These are phyloP conservation scores for Tenualosa thibaudeaui DNA, from an alignment of 2,797 vertebrate species.

Conservation along the genomic window DNA sequence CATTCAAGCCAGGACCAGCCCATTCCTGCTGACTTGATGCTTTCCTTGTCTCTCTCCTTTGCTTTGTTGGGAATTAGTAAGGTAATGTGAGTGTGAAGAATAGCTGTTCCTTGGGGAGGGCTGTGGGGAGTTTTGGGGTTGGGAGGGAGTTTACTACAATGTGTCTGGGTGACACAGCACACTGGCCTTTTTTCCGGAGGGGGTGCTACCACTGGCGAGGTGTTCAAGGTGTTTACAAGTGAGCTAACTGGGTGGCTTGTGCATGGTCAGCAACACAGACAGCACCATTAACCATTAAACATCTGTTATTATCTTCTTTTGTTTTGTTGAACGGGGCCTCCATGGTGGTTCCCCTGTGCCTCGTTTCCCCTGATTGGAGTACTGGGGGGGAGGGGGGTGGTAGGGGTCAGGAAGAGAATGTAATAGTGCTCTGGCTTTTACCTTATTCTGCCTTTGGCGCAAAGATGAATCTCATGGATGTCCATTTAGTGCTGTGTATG, in stretches of 20 bases:
- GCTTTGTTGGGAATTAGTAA: conserved; percentile 64
- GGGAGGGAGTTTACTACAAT: neutral
- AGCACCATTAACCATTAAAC: conserved; percentile 66
- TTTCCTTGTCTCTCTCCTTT: conserved; percentile 62
- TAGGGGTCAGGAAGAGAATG: neutral
- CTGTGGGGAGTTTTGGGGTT: conserved; percentile 36
- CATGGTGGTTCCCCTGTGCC: conserved; percentile 19
- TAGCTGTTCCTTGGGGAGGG: conserved; percentile 52
- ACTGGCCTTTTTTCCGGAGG: conserved; percentile 49
- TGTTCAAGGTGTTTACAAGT: conserved; percentile 37
- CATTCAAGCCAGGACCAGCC: conserved; percentile 63
- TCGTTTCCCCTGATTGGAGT: conserved; percentile 26
- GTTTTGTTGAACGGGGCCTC: neutral
- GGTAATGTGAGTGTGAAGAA: conserved; percentile 62
- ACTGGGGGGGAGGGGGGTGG: neutral
- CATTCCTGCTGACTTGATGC: conserved; percentile 68
- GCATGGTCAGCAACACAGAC: conserved; percentile 61
- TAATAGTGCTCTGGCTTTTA: neutral
- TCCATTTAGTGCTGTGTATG: neutral
- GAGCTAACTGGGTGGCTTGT: conserved; percentile 28
- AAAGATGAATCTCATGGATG: neutral
- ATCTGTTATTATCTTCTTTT: conserved; percentile 23
- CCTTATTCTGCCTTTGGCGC: neutral
- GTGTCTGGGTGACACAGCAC: conserved; percentile 43
- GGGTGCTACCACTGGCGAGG: neutral